These are phyloP conservation scores for Hipposideros armiger DNA, from an alignment of 2,113 vertebrate species.

Conservation along the genomic window DNA sequence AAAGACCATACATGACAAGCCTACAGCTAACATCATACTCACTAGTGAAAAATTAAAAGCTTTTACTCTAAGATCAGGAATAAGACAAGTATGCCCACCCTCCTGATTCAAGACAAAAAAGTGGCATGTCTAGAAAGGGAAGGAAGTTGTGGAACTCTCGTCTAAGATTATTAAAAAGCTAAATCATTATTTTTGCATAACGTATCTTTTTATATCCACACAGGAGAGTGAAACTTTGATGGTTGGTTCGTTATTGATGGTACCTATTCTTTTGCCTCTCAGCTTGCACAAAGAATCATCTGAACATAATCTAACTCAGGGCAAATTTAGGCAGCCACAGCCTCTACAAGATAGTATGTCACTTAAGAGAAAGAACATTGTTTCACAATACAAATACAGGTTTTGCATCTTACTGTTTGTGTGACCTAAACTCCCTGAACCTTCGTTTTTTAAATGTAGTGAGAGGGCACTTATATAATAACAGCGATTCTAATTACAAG, in stretches of 20 bases:
- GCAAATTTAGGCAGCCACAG: slow-evolving; percentile 17
- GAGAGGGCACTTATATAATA: background rate
- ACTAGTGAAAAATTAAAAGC: background rate
- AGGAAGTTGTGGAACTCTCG: background rate
- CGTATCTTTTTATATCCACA: background rate
- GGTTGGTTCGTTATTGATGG: no score
- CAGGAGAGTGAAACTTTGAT: background rate
- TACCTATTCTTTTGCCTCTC: background rate
- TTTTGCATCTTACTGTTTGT: slow-evolving; percentile 5
- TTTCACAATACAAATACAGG: slow-evolving; percentile 23
- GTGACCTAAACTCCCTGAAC: background rate
- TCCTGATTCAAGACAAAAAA: background rate
- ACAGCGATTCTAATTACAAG: slow-evolving; percentile 3
- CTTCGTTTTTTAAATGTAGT: background rate
- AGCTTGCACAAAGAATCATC: slow-evolving; percentile 32
- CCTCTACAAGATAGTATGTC: background rate
- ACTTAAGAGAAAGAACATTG: slow-evolving; percentile 49
- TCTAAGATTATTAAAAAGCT: background rate
- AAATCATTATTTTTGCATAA: background rate
- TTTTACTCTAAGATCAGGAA: background rate
- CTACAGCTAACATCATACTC: background rate
- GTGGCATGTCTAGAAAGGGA: background rate
- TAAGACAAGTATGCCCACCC: background rate
- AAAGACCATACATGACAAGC: background rate
- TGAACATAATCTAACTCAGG: background rate